These are phyloP conservation scores for Casuarius casuarius DNA, from an alignment of 2,113 vertebrate genomes.

Conservation along the genomic window DNA sequence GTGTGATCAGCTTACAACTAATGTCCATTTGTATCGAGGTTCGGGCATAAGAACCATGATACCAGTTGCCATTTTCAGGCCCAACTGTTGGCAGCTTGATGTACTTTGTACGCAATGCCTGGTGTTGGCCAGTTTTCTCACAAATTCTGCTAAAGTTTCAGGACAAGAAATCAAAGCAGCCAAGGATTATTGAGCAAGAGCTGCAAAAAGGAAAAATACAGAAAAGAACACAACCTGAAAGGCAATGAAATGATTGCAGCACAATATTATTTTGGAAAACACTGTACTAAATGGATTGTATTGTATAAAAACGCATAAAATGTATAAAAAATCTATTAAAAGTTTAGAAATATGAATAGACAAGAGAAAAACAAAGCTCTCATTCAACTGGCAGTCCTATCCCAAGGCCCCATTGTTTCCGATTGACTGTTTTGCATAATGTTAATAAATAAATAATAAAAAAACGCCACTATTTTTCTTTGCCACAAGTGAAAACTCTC, in stretches of 20 bases:
- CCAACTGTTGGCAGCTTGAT: background rate
- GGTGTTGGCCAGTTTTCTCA: background rate
- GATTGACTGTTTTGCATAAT: slow-evolving; percentile 48
- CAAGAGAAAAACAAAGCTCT: slow-evolving; percentile 65
- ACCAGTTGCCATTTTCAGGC: slow-evolving; percentile 28
- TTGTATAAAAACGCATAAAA: slow-evolving; percentile 30
- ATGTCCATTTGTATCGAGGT: background rate
- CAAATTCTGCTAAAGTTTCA: background rate
- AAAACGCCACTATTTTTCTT: background rate
- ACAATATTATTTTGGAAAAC: background rate
- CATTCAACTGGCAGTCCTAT: slow-evolving; percentile 62
- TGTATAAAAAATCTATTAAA: slow-evolving; percentile 50
- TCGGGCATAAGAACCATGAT: background rate
- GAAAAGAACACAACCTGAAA: slow-evolving; percentile 38
- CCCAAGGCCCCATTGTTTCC: slow-evolving; percentile 56
- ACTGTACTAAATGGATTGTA: background rate
- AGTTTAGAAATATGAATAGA: slow-evolving; percentile 57
- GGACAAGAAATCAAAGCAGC: background rate
- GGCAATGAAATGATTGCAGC: slow-evolving; percentile 16
- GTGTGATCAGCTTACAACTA: background rate
- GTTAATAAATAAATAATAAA: background rate
- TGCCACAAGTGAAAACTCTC: background rate
- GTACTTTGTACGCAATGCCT: background rate
- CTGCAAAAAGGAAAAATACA: slow-evolving; percentile 27
- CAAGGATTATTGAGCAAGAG: background rate